A percentile compares a stretch with the other conserved stretches of the same genome.
These are phyloP conservation scores for Lucinisca nassula DNA, from an alignment of 2,888 invertebrate species.

Conservation along the genomic window DNA sequence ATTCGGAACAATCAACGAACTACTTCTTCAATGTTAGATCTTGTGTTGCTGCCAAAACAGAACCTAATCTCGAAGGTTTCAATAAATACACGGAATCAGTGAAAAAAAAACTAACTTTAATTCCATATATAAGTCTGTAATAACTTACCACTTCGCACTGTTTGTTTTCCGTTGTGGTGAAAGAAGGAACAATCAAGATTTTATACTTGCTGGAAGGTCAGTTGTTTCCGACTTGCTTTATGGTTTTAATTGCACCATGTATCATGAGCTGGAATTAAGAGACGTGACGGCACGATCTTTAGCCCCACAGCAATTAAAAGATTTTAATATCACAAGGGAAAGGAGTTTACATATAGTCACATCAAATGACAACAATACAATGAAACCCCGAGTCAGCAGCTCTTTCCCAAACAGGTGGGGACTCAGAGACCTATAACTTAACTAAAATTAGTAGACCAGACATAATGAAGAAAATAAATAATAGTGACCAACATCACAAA, in stretches of 20 bases:
- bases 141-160: slow-evolving; percentile 31
- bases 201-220: slow-evolving; percentile 16
- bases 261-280: slow-evolving; percentile 17
- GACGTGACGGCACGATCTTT: slow-evolving; percentile 20
- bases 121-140: slow-evolving; percentile 24
- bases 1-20: no score
- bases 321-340: no score
- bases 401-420: no score
- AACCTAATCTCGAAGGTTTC: background rate
- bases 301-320: background rate
- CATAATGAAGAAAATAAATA: no score
- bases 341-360: no score
- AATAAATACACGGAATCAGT: background rate
- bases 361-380: no score
- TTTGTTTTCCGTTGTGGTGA: slow-evolving; percentile 44
- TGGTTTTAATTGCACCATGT: slow-evolving; percentile 31
- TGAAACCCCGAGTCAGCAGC: no score
- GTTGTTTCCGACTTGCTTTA: slow-evolving; percentile 32
- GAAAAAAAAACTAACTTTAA: slow-evolving; percentile 23
- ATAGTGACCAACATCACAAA: no score
- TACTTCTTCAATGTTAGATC: no score
- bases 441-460: no score
- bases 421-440: no score
- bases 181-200: slow-evolving; percentile 23
- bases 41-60: no score